Percentiles rank a stretch among this genome's conserved stretches.
Conservation (phyloP, 2,797 vertebrate genomes). For the Eutrigla gurnardus region DNA sequence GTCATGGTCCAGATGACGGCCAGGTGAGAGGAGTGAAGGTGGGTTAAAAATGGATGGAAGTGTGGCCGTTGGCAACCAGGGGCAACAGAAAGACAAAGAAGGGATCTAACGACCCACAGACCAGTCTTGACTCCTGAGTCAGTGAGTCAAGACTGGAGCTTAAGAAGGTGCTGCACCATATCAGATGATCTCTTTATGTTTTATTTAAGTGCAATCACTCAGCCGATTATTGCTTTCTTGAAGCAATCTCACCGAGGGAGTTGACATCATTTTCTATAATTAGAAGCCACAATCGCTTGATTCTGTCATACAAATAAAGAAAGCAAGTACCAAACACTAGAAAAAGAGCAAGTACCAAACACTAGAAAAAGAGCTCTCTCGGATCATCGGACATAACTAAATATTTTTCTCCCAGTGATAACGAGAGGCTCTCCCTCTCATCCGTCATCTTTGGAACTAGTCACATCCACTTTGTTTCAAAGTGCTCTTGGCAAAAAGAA, state of each 20-base stretch:
- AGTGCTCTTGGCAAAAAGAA: conserved; percentile 43
- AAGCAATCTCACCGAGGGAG: conserved; percentile 28
- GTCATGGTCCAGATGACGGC: conserved; percentile 21
- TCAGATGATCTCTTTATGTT: not conserved
- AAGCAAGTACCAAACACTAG: not conserved
- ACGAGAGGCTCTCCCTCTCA: too few species aligned
- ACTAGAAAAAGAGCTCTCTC: conserved; percentile 12
- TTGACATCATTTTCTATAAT: conserved; percentile 34
- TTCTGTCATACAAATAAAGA: conserved; percentile 17
- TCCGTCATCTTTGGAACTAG: conserved; percentile 49
- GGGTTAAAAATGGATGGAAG: conserved; percentile 46
- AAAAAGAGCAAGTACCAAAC: conserved; percentile 5
- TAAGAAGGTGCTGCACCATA: conserved; percentile 12
- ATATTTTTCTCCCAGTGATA: too few species aligned
- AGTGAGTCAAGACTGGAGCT: conserved; percentile 21
- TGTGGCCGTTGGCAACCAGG: not conserved
- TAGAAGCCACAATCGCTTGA: conserved; percentile 15
- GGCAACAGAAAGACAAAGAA: not conserved
- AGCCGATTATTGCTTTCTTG: conserved; percentile 16
- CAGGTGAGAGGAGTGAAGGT: conserved; percentile 20
- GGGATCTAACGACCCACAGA: conserved; percentile 10
- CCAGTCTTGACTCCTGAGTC: not conserved
- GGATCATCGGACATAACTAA: not conserved
- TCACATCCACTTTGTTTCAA: conserved; percentile 44
- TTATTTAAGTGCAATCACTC: conserved; percentile 13